phyloP scores from a whole-genome alignment of 2,888 invertebrate species.

The Lepidocyrtinus sp. region DNA sequence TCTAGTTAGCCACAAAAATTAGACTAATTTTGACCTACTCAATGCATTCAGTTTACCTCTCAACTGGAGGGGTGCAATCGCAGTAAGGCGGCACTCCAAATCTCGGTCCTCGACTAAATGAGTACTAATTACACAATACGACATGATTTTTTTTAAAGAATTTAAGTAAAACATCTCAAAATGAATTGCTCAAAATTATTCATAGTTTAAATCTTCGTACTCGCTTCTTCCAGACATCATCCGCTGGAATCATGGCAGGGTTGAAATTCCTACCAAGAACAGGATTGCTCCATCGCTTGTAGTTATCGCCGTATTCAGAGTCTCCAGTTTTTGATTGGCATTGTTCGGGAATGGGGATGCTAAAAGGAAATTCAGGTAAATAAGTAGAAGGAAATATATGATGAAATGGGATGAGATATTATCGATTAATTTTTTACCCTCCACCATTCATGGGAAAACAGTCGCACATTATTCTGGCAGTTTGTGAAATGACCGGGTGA shows the following conservation, averaged over 20 bases:
- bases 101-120: constrained; percentile 62
- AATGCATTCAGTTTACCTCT: too few species aligned
- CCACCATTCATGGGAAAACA: constrained; percentile 65
- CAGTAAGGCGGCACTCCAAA: constrained; percentile 62
- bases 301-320: constrained; percentile 67
- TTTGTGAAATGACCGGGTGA: too few species aligned
- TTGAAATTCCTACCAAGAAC: constrained; percentile 33
- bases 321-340: constrained; percentile 62
- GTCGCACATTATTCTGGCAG: constrained; percentile 66
- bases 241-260: constrained; percentile 23
- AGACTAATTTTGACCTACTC: too few species aligned
- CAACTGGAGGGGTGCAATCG: constrained; percentile 63
- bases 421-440: constrained; percentile 28
- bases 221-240: constrained; percentile 57
- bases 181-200: too few species aligned
- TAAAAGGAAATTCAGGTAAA: not conserved
- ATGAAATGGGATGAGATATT: too few species aligned
- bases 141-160: too few species aligned
- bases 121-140: constrained; percentile 51
- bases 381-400: not conserved
- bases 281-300: constrained; percentile 65
- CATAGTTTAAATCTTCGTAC: too few species aligned
- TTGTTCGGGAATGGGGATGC: constrained; percentile 51
- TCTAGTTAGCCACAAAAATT: too few species aligned
- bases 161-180: too few species aligned